Conservation (phyloP, 2,797 vertebrate species). For the Anguilla pacifica region DNA sequence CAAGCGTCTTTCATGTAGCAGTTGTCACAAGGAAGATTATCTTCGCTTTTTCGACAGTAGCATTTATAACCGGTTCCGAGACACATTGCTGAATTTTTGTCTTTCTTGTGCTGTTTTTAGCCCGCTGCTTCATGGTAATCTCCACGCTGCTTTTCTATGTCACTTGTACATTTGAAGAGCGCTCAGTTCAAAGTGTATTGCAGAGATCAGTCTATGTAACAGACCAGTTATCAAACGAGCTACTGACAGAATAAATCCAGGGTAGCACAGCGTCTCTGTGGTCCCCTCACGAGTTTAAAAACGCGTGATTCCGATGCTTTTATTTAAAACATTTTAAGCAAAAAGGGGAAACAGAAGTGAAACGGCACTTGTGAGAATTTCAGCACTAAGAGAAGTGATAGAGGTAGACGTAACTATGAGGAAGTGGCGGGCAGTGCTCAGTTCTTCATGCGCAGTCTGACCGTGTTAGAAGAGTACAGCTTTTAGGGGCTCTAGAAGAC, state of each 20-base stretch:
- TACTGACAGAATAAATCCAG: no score
- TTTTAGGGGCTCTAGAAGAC: background rate
- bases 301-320: no score
- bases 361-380: background rate
- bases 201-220: background rate
- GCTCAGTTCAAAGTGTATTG: background rate
- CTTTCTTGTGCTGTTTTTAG: no score
- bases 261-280: background rate
- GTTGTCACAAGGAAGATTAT: no score
- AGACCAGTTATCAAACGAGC: background rate
- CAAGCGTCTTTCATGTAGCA: no score
- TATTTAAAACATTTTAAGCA: background rate
- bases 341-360: conserved; percentile 10
- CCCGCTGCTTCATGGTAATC: background rate
- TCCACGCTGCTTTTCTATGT: background rate
- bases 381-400: background rate
- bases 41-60: no score
- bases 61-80: no score
- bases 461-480: background rate
- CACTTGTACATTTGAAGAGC: background rate
- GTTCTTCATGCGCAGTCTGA: background rate
- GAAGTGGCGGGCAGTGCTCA: background rate
- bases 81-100: no score
- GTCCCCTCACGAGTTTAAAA: background rate
- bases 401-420: background rate